These are phyloP conservation scores for Halcyon senegalensis DNA, from an alignment of 2,113 vertebrate genomes.

Conservation along the genomic window DNA sequence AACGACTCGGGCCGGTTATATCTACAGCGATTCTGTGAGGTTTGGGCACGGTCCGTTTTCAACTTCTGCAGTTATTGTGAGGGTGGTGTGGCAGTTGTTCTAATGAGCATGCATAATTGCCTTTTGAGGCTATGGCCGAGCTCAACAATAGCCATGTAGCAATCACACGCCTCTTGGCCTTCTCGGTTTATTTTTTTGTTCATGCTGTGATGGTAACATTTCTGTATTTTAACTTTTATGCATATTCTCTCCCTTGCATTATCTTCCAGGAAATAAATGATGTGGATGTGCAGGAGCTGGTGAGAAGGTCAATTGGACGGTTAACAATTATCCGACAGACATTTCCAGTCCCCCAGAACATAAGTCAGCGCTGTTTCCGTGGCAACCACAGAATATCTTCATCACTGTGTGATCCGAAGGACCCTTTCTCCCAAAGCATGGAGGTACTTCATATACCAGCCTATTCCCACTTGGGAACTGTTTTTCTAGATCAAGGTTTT, in stretches of 20 bases:
- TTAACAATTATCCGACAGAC: constrained; percentile 94
- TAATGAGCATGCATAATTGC: background rate
- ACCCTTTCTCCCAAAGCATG: constrained; percentile 90
- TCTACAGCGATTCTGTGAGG: background rate
- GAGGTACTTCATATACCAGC: constrained; percentile 81
- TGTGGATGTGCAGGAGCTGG: constrained; percentile 92
- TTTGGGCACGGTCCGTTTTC: background rate
- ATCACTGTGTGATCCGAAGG: constrained; percentile 94
- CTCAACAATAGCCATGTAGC: background rate
- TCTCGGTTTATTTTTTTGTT: background rate
- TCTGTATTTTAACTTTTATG: background rate
- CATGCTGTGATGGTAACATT: background rate
- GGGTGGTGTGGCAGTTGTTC: background rate
- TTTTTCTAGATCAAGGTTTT: background rate
- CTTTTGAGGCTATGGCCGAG: background rate
- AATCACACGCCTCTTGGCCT: background rate
- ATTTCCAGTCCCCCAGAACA: constrained; percentile 93
- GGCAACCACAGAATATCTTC: constrained; percentile 97
- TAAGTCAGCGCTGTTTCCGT: constrained; percentile 93
- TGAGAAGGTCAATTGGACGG: constrained; percentile 95
- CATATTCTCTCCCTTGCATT: constrained; percentile 11
- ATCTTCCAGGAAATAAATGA: constrained; percentile 91
- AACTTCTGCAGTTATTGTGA: background rate
- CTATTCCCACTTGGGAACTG: background rate
- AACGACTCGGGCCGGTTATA: background rate